A percentile compares a stretch with the other conserved stretches of the same genome.
Conservation (phyloP, 1,140 invertebrate species). For the Apis mellifera region DNA sequence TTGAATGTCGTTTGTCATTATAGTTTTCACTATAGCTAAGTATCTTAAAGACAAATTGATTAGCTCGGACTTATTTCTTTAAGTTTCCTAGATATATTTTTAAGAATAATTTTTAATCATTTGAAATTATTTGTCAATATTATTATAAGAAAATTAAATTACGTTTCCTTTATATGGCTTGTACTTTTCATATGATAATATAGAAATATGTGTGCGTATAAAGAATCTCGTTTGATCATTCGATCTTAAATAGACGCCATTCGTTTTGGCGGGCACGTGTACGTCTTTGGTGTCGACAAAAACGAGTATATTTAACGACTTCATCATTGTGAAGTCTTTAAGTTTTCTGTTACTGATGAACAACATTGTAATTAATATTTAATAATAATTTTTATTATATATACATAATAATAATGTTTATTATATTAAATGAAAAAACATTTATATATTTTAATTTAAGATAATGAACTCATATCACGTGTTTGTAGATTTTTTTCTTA, state of each 20-base stretch:
- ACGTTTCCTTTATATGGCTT: background rate
- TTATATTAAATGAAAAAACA: constrained; percentile 35
- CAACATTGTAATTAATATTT: constrained; percentile 57
- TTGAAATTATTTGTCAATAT: background rate
- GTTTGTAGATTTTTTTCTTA: constrained; percentile 28
- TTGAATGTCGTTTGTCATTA: constrained; percentile 43
- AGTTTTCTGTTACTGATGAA: constrained; percentile 44
- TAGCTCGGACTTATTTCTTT: background rate
- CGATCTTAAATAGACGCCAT: constrained; percentile 71
- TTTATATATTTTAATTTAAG: constrained; percentile 11
- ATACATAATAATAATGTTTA: constrained; percentile 29
- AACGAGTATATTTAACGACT: constrained; percentile 2
- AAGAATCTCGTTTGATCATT: constrained; percentile 46
- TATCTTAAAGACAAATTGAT: constrained; percentile 29
- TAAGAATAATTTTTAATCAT: background rate
- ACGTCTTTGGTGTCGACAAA: constrained; percentile 24
- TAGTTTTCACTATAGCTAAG: constrained; percentile 15
- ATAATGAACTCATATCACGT: constrained; percentile 32
- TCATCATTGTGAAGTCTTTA: constrained; percentile 27
- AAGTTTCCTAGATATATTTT: background rate
- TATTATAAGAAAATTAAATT: constrained; percentile 3
- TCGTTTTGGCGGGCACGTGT: constrained; percentile 78
- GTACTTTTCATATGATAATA: background rate
- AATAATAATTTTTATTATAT: background rate
- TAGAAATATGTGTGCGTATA: constrained; percentile 33